phyloP scores from a whole-genome alignment of 1,140 invertebrate genomes.

The Rhyzopertha dominica region DNA sequence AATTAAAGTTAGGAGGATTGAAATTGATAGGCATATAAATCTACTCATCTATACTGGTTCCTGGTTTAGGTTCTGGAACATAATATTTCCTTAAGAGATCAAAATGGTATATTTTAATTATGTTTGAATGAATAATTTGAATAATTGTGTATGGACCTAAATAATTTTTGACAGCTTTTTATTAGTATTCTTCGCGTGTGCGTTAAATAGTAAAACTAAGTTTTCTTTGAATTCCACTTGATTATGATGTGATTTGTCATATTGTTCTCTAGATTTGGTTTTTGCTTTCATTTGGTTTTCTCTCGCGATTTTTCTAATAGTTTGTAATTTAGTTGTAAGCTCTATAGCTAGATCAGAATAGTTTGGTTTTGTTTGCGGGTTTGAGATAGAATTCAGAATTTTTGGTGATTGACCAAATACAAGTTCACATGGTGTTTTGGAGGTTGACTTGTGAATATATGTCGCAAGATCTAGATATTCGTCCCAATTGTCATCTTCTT shows the following conservation, averaged over 20 bases:
- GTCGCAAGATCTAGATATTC: slow-evolving; percentile 42
- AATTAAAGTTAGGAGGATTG: neutral
- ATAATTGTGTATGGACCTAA: no score
- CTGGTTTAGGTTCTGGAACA: neutral
- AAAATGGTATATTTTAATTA: no score
- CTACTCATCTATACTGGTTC: neutral
- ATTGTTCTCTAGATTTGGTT: slow-evolving; percentile 20
- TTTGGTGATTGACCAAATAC: slow-evolving; percentile 45
- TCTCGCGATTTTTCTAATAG: slow-evolving; percentile 15
- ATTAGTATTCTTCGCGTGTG: no score
- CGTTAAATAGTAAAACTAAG: no score
- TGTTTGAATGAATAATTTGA: no score
- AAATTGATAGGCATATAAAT: neutral
- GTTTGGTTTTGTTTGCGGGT: slow-evolving; percentile 27
- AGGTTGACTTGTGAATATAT: slow-evolving; percentile 42
- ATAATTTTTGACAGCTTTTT: no score
- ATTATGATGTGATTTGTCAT: slow-evolving; percentile 38
- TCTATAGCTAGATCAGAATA: slow-evolving; percentile 34
- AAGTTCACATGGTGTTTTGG: slow-evolving; percentile 41
- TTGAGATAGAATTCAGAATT: slow-evolving; percentile 31
- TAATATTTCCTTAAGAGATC: slow-evolving; percentile 4
- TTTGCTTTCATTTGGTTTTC: slow-evolving; percentile 23
- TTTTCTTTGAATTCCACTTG: slow-evolving; percentile 31
- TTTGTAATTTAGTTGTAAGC: slow-evolving; percentile 32
- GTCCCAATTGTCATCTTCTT: slow-evolving; percentile 46